Conservation (phyloP, 2,888 invertebrate genomes). For the Stramonita haemastoma region DNA sequence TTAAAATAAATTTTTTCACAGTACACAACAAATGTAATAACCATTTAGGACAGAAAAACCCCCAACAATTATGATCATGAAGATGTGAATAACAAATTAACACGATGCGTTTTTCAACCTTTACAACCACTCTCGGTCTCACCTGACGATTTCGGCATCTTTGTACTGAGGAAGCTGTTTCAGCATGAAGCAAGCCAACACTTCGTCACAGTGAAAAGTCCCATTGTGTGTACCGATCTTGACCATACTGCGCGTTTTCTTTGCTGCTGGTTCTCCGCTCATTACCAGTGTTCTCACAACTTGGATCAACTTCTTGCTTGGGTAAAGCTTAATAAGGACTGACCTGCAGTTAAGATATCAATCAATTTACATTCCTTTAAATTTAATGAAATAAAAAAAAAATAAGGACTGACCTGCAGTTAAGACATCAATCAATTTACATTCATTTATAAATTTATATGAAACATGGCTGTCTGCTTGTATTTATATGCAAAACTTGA, state of each 20-base stretch:
- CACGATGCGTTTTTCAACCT: no score
- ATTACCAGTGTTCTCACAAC: conserved; percentile 36
- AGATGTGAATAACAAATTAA: no score
- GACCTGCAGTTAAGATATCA: neutral
- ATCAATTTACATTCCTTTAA: neutral
- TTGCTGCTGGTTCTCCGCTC: conserved; percentile 48
- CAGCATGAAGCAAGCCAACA: conserved; percentile 94
- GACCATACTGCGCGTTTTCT: conserved; percentile 48
- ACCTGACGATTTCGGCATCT: conserved; percentile 85
- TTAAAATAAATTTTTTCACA: no score
- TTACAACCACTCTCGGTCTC: neutral
- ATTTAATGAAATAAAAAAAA: neutral
- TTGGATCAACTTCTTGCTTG: neutral
- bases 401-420: no score
- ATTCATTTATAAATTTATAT: neutral
- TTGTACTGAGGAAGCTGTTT: conserved; percentile 88
- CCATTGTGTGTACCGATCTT: conserved; percentile 84
- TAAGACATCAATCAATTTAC: neutral
- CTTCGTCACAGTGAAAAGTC: conserved; percentile 95
- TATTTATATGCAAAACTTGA: neutral
- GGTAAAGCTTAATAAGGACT: no score
- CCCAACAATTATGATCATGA: no score
- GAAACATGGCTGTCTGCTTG: neutral
- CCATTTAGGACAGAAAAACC: no score
- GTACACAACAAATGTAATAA: no score